Evolutionary conservation across 2,888 invertebrate genomes (phyloP).

Genomic region (Chouioia cunea): DNA sequence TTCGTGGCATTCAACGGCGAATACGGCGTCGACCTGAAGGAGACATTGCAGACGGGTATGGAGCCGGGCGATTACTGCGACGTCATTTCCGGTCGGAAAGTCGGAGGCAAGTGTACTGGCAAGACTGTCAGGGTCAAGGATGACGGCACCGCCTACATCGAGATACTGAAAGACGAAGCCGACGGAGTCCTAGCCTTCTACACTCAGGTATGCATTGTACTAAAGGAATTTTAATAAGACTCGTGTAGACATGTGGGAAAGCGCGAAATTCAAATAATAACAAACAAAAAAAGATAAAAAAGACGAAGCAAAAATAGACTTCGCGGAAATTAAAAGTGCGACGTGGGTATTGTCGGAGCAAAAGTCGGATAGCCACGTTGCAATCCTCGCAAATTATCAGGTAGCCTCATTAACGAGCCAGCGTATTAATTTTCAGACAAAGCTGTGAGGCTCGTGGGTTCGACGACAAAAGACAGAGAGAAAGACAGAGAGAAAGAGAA

Average conservation of each 20-base stretch:
- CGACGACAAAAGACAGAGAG: no score
- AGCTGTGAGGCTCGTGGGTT: constrained; percentile 21
- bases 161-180: constrained; percentile 70
- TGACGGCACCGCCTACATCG: constrained; percentile 74
- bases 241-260: no score
- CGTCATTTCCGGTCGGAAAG: constrained; percentile 77
- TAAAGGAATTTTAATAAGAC: no score
- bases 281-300: no score
- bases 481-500: no score
- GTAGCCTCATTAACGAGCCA: constrained; percentile 1
- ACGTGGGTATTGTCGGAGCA: no score
- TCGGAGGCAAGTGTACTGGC: constrained; percentile 75
- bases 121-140: constrained; percentile 73
- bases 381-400: background rate
- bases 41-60: constrained; percentile 77
- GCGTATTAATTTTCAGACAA: constrained; percentile 35
- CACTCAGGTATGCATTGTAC: constrained; percentile 50
- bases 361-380: background rate
- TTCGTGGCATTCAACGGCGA: constrained; percentile 85
- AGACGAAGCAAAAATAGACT: background rate
- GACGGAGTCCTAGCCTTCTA: constrained; percentile 83
- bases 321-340: no score
- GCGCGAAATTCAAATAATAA: no score
- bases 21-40: constrained; percentile 71
- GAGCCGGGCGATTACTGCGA: constrained; percentile 87